phyloP scores from a whole-genome alignment of 2,888 invertebrate genomes.

The Ophion slaviceki region DNA sequence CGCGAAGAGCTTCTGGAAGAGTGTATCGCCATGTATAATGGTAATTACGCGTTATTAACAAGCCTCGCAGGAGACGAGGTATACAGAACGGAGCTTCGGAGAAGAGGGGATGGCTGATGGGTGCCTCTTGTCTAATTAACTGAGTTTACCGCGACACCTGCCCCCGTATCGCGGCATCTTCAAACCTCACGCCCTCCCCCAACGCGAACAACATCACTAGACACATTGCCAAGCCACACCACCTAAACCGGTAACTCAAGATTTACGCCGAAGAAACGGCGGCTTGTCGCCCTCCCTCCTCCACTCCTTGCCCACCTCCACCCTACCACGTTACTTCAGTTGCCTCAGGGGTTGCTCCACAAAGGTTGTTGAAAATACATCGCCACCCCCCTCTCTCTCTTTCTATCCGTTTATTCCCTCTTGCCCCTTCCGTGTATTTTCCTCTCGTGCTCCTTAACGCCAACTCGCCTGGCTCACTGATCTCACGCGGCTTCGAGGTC shows the following conservation, averaged over 20 bases:
- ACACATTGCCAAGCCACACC: conserved; percentile 63
- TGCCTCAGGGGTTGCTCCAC: conserved; percentile 44
- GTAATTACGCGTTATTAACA: conserved; percentile 84
- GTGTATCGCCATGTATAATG: conserved; percentile 84
- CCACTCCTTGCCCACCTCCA: neutral
- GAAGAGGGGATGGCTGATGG: conserved; percentile 74
- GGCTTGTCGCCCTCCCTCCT: conserved; percentile 30
- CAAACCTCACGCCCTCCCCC: conserved; percentile 51
- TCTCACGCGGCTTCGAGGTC: conserved; percentile 49
- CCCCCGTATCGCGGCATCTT: conserved; percentile 81
- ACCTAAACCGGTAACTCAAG: conserved; percentile 82
- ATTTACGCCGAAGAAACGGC: conserved; percentile 79
- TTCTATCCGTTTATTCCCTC: conserved; percentile 49
- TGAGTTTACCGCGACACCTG: conserved; percentile 84
- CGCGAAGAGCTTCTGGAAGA: conserved; percentile 78
- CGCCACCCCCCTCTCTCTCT: conserved; percentile 20
- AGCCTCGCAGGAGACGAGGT: conserved; percentile 77
- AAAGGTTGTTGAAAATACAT: conserved; percentile 50
- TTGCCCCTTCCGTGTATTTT: conserved; percentile 30
- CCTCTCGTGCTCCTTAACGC: conserved; percentile 14
- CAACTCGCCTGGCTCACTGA: neutral
- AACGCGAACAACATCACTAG: conserved; percentile 47
- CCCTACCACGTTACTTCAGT: conserved; percentile 41
- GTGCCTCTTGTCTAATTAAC: conserved; percentile 84
- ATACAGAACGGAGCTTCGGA: conserved; percentile 21